A percentile compares a stretch with the other conserved stretches of the same genome.
These are phyloP conservation scores for Thalassophryne amazonica DNA, from an alignment of 2,797 vertebrate species.

Conservation along the genomic window DNA sequence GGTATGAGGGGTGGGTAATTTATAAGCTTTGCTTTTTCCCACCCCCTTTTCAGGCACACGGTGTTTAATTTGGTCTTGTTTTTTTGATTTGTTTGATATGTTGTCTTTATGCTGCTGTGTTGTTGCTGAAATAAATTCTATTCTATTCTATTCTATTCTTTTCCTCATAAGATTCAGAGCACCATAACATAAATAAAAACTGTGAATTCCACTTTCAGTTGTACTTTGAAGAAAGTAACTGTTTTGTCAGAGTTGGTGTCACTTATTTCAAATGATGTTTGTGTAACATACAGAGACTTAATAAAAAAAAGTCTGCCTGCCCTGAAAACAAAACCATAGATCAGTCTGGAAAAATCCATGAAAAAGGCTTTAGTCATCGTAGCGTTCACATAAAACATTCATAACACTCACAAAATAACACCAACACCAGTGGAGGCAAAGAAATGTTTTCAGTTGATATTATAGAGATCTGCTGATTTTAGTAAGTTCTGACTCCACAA, in stretches of 20 bases:
- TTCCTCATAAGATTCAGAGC: neutral
- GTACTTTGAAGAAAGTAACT: neutral
- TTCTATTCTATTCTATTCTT: no score
- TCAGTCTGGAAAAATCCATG: conserved; percentile 21
- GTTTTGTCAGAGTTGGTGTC: neutral
- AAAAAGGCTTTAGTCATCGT: conserved; percentile 24
- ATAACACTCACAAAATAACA: conserved; percentile 13
- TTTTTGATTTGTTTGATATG: no score
- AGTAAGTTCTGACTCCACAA: neutral
- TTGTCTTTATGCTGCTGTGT: no score
- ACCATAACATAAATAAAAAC: neutral
- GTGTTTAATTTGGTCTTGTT: no score
- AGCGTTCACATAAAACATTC: conserved; percentile 17
- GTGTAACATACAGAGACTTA: no score
- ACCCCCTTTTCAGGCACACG: no score
- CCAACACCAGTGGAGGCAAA: conserved; percentile 6
- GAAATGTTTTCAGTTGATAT: conserved; percentile 2
- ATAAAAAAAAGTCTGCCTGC: neutral
- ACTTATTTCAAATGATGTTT: neutral
- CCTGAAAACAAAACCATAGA: conserved; percentile 9
- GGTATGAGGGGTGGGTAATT: no score
- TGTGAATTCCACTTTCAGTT: neutral
- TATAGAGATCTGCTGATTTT: neutral
- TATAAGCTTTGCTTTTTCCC: no score
- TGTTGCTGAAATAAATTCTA: no score